phyloP scores from a whole-genome alignment of 2,888 invertebrate genomes.

The Suillia variegata region DNA sequence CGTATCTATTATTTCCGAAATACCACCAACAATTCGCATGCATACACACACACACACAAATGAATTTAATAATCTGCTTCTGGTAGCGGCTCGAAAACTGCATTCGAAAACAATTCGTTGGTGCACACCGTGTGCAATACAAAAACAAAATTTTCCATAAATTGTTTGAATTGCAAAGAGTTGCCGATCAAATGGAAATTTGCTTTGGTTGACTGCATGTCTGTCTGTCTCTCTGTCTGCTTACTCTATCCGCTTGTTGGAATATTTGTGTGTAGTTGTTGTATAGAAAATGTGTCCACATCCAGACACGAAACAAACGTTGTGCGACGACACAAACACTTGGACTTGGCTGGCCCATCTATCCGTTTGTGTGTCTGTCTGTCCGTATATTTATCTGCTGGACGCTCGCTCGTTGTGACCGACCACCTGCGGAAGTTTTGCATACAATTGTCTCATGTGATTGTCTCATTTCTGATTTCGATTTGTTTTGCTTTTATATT shows the following conservation, averaged over 20 bases:
- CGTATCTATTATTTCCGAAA: no score
- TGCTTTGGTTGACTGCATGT: no score
- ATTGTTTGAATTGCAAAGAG: conserved; percentile 49
- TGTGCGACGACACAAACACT: background rate
- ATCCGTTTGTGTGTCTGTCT: no score
- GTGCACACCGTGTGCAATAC: conserved; percentile 15
- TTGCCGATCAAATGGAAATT: conserved; percentile 41
- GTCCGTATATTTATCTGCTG: background rate
- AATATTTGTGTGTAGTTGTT: background rate
- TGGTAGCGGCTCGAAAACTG: background rate
- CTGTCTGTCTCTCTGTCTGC: background rate
- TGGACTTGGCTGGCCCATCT: background rate
- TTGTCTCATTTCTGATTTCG: conserved; percentile 20
- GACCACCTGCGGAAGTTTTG: conserved; percentile 47
- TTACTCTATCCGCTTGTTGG: background rate
- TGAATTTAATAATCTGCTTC: conserved; percentile 10
- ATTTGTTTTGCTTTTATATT: conserved; percentile 1
- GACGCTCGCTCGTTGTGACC: conserved; percentile 5
- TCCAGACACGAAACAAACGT: background rate
- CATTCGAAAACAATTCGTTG: conserved; percentile 6
- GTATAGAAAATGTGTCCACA: background rate
- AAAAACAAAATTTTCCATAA: conserved; percentile 18
- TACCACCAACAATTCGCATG: no score
- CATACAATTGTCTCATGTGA: conserved; percentile 24
- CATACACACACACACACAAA: conserved; percentile 2